Conservation (phyloP, 2,113 vertebrate genomes). For the Odontesthes bonariensis region DNA sequence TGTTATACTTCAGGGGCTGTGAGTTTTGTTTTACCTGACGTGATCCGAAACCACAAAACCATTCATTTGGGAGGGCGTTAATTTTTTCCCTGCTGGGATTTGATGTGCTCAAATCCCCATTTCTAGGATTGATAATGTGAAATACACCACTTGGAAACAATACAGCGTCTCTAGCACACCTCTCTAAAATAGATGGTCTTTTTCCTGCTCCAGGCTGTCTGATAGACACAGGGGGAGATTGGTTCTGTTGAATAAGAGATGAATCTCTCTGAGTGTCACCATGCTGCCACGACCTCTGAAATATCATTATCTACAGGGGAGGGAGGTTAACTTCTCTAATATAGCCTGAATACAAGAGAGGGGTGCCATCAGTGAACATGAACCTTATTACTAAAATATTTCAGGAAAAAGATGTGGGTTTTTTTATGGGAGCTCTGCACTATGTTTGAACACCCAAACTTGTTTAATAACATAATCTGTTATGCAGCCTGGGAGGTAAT, state of each 20-base stretch:
- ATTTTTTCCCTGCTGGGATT: conserved; percentile 25
- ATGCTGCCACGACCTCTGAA: conserved; percentile 72
- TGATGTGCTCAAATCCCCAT: conserved; percentile 45
- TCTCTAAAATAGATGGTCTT: conserved; percentile 65
- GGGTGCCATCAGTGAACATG: conserved; percentile 60
- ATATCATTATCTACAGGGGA: conserved; percentile 82
- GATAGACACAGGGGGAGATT: conserved; percentile 79
- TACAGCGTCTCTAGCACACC: conserved; percentile 37
- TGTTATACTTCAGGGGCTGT: conserved; percentile 36
- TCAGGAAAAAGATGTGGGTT: conserved; percentile 28
- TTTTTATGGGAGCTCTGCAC: conserved; percentile 15
- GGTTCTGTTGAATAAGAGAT: conserved; percentile 83
- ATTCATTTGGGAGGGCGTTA: conserved; percentile 53
- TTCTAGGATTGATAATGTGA: conserved; percentile 72
- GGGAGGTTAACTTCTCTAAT: conserved; percentile 80
- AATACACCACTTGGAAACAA: conserved; percentile 60
- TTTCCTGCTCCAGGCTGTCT: conserved; percentile 63
- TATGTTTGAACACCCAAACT: conserved; percentile 44
- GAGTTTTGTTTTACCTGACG: conserved; percentile 51
- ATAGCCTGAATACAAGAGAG: conserved; percentile 72
- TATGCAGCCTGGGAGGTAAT: conserved; percentile 36
- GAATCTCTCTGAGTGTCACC: conserved; percentile 76
- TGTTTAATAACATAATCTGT: conserved; percentile 50
- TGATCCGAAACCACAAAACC: conserved; percentile 57
- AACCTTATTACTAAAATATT: conserved; percentile 62